Evolutionary conservation across 2,888 invertebrate genomes (phyloP).

Genomic region (Amblyteles armatorius): DNA sequence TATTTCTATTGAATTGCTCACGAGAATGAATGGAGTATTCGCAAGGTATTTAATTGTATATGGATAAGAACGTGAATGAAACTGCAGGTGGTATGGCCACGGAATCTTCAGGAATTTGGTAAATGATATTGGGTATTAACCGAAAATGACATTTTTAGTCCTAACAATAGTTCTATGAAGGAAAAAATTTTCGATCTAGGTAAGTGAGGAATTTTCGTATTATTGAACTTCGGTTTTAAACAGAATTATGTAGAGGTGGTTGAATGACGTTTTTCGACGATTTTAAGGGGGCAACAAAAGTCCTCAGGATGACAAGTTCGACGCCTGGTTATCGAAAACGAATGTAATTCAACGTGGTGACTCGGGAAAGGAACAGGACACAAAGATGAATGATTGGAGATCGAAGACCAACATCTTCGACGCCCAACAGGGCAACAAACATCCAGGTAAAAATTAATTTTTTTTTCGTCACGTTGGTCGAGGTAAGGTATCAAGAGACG

Average conservation of each 20-base stretch:
- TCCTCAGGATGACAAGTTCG: slow-evolving; percentile 66
- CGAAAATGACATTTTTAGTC: slow-evolving; percentile 24
- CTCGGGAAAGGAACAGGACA: slow-evolving; percentile 67
- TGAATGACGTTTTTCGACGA: slow-evolving; percentile 13
- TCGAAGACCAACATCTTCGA: slow-evolving; percentile 71
- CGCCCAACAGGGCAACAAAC: slow-evolving; percentile 57
- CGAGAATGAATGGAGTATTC: not conserved
- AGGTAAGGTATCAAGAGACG: too few species aligned
- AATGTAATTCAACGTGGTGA: slow-evolving; percentile 69
- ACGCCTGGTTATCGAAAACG: slow-evolving; percentile 66
- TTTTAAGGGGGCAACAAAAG: slow-evolving; percentile 53
- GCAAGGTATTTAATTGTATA: not conserved
- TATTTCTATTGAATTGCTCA: not conserved
- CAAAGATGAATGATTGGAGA: slow-evolving; percentile 73
- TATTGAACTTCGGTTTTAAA: not conserved
- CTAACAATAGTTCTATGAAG: slow-evolving; percentile 26
- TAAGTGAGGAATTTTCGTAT: slow-evolving; percentile 24
- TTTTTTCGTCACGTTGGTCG: not conserved
- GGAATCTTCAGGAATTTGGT: not conserved
- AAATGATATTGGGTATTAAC: slow-evolving; percentile 9
- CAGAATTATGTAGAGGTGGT: not conserved
- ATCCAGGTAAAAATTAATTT: slow-evolving; percentile 63
- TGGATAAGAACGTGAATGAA: slow-evolving; percentile 12
- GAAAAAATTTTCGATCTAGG: slow-evolving; percentile 6
- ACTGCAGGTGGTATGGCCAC: not conserved